Conservation (phyloP, 2,888 invertebrate species). For the Sphecodes monilicornis region DNA sequence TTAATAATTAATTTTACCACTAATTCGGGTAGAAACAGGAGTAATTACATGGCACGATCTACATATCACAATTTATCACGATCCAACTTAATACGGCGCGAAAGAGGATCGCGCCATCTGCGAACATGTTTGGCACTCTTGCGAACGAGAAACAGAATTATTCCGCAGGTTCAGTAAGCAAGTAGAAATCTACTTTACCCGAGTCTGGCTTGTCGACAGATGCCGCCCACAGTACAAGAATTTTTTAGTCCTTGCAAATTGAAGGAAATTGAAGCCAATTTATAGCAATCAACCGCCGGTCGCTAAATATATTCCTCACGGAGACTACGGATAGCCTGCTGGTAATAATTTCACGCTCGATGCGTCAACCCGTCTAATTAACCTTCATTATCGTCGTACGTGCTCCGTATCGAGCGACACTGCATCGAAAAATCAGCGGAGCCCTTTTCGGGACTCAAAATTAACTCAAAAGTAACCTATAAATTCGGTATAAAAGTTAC, state of each 20-base stretch:
- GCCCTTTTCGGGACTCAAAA: neutral
- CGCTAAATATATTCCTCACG: constrained; percentile 58
- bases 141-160: neutral
- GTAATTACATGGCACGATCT: constrained; percentile 14
- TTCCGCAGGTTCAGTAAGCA: neutral
- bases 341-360: constrained; percentile 70
- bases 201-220: constrained; percentile 49
- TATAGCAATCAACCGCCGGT: constrained; percentile 72
- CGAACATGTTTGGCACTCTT: neutral
- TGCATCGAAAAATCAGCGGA: neutral
- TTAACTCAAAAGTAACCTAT: neutral
- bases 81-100: neutral
- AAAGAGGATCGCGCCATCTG: constrained; percentile 27
- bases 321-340: constrained; percentile 55
- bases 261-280: constrained; percentile 78
- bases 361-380: constrained; percentile 68
- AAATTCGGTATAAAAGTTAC: neutral
- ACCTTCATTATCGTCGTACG: constrained; percentile 68
- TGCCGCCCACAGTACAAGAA: constrained; percentile 64
- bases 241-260: constrained; percentile 66
- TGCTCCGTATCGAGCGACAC: constrained; percentile 33
- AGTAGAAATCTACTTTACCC: constrained; percentile 40
- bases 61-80: neutral
- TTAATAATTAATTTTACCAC: neutral
- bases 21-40: neutral